Conservation (phyloP, 2,113 vertebrate species). For the Pelodiscus sinensis region DNA sequence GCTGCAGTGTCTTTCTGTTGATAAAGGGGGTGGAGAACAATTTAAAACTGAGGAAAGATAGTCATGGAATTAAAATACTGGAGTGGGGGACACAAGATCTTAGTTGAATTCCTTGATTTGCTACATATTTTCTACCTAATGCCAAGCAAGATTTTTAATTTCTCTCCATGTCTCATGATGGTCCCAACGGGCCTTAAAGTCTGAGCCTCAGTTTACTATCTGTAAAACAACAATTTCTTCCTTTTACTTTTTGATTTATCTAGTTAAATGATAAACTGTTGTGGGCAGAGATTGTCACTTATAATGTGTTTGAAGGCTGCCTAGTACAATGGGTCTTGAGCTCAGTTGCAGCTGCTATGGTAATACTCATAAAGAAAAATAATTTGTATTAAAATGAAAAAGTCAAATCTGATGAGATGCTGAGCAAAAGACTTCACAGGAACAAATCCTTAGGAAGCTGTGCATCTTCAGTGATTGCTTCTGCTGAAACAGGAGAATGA, state of each 20-base stretch:
- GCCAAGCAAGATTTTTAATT: neutral
- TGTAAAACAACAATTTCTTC: neutral
- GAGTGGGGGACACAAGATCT: too few species aligned
- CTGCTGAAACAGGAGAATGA: neutral
- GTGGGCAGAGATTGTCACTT: neutral
- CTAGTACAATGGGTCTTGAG: neutral
- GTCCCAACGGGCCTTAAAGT: neutral
- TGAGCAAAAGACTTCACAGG: neutral
- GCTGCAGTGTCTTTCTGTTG: neutral
- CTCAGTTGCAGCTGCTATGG: neutral
- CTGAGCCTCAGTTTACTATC: neutral
- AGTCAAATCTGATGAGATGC: slow-evolving; percentile 21
- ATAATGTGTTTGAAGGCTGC: fast-evolving
- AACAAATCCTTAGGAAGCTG: slow-evolving; percentile 8
- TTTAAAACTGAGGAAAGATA: neutral
- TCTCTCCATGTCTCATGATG: neutral
- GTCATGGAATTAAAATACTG: neutral
- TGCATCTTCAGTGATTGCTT: neutral
- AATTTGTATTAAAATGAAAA: slow-evolving; percentile 34
- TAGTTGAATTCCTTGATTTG: neutral
- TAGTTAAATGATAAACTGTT: neutral
- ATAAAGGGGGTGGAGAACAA: neutral
- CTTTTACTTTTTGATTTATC: neutral
- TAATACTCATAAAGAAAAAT: slow-evolving; percentile 8
- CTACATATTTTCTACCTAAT: neutral